Conservation (phyloP, 2,113 vertebrate species). For the Mesitornis unicolor region DNA sequence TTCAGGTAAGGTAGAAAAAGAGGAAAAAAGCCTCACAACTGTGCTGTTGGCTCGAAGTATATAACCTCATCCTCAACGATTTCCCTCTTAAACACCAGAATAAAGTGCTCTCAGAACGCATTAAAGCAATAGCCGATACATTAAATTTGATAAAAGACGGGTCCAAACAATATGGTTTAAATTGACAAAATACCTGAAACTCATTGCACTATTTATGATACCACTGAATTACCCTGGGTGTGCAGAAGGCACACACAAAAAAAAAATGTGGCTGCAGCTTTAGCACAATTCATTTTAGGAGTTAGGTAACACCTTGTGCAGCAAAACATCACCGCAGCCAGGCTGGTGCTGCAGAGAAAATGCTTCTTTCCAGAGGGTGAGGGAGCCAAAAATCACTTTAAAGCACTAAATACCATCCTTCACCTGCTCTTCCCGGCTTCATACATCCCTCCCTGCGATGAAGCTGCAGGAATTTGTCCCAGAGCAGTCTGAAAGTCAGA, state of each 20-base stretch:
- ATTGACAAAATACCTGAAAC: not conserved
- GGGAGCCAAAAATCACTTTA: not conserved
- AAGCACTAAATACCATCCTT: not conserved
- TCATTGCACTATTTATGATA: not conserved
- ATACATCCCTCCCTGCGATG: not conserved
- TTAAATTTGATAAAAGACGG: not conserved
- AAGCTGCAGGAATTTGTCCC: not conserved
- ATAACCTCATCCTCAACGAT: not conserved
- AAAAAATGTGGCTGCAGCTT: not conserved
- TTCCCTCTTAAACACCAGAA: not conserved
- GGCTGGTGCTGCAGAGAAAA: not conserved
- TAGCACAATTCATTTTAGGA: not conserved
- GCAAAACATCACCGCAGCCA: not conserved
- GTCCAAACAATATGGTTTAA: not conserved
- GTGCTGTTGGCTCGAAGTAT: not conserved
- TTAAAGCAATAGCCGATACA: not conserved
- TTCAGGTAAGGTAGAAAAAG: not conserved
- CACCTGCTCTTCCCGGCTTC: not conserved
- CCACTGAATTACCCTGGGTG: not conserved
- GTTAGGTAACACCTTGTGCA: not conserved
- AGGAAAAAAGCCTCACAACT: not conserved
- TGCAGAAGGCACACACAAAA: not conserved
- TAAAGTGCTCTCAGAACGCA: not conserved
- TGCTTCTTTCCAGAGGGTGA: not conserved
- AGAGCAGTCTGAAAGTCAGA: not conserved